phyloP scores from a whole-genome alignment of 2,113 vertebrate genomes.

The Microcebus tavaratra region DNA sequence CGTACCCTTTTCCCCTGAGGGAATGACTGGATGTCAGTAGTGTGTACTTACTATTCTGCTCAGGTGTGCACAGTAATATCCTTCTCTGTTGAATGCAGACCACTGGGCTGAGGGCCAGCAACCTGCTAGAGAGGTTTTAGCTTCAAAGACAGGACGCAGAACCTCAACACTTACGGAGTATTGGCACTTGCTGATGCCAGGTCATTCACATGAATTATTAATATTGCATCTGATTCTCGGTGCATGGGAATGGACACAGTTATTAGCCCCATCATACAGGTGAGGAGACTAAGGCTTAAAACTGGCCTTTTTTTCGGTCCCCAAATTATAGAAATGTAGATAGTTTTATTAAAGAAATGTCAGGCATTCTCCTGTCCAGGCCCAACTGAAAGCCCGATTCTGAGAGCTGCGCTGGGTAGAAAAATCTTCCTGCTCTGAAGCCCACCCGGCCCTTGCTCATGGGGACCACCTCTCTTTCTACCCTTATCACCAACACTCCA shows the following conservation, averaged over 20 bases:
- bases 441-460: fast-evolving
- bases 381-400: not conserved
- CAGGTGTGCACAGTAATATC: fast-evolving
- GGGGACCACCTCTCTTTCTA: fast-evolving
- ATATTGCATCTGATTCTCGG: fast-evolving
- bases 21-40: not conserved
- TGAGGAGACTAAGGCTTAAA: not conserved
- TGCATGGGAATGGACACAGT: fast-evolving
- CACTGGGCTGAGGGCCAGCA: not conserved
- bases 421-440: not conserved
- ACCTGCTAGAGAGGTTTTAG: not conserved
- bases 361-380: not conserved
- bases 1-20: too few species aligned
- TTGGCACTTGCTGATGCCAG: fast-evolving
- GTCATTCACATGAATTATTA: fast-evolving
- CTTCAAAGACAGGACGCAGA: not conserved
- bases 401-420: not conserved
- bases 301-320: not conserved
- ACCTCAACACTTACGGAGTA: not conserved
- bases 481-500: fast-evolving
- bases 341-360: not conserved
- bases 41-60: not conserved
- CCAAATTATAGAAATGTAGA: not conserved
- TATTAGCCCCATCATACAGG: not conserved
- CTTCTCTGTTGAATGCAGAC: not conserved